Percentiles rank a stretch among this genome's conserved stretches.
These are phyloP conservation scores for Rhodinocichla rosea DNA, from an alignment of 2,113 vertebrate species.

Conservation along the genomic window DNA sequence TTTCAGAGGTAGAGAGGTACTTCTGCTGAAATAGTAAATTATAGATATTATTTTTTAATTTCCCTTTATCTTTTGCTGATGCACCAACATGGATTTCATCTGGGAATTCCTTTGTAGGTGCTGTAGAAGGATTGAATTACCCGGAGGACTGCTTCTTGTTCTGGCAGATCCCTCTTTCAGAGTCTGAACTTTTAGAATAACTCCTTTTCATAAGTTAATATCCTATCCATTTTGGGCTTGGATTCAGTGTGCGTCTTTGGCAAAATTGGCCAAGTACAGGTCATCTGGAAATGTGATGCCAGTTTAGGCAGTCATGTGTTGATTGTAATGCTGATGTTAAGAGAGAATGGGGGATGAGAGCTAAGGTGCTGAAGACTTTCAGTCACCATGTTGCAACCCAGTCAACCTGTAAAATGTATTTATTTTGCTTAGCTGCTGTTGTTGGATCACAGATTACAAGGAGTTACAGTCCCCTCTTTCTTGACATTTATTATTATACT, in stretches of 20 bases:
- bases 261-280: background rate
- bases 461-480: background rate
- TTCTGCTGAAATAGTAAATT: background rate
- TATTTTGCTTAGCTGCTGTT: background rate
- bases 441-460: background rate
- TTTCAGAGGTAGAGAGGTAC: background rate
- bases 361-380: background rate
- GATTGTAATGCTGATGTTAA: background rate
- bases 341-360: background rate
- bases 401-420: background rate
- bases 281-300: background rate
- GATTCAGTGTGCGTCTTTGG: background rate
- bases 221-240: background rate
- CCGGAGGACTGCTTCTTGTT: background rate
- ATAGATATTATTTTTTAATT: background rate
- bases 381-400: accelerated
- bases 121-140: background rate
- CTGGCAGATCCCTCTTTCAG: background rate
- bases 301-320: background rate
- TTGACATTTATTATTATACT: background rate
- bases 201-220: background rate
- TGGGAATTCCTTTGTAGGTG: background rate
- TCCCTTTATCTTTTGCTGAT: background rate
- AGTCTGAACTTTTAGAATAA: background rate
- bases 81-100: background rate